phyloP scores from a whole-genome alignment of 1,140 invertebrate species.

The Scylla paramamosain region DNA sequence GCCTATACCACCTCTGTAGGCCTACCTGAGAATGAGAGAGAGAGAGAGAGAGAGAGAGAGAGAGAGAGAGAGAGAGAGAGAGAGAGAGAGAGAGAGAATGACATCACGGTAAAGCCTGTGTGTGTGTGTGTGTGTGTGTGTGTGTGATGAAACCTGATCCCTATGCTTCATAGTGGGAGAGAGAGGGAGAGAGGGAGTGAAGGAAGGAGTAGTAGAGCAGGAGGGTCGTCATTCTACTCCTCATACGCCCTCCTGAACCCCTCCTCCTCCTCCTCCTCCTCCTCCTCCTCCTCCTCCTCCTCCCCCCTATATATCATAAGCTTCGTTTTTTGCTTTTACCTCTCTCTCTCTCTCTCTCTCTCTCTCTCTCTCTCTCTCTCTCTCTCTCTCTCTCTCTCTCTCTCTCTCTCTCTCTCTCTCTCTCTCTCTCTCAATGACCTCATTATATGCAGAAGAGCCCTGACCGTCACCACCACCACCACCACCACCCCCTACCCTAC shows the following conservation, averaged over 20 bases:
- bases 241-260: not conserved
- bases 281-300: not conserved
- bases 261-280: slow-evolving; percentile 17
- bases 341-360: not conserved
- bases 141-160: not conserved
- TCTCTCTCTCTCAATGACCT: not conserved
- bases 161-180: not conserved
- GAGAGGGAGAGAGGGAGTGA: not conserved
- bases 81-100: not conserved
- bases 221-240: not conserved
- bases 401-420: not conserved
- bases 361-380: not conserved
- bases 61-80: no score
- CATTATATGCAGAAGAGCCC: not conserved
- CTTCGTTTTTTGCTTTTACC: not conserved
- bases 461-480: not conserved
- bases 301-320: not conserved
- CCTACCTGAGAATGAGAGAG: not conserved
- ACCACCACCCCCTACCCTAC: no score
- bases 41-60: not conserved
- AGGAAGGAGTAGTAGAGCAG: not conserved
- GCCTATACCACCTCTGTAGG: not conserved
- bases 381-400: not conserved
- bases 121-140: not conserved
- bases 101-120: not conserved